A percentile compares a stretch with the other conserved stretches of the same genome.
These are phyloP conservation scores for Chymomyza procnemis DNA, from an alignment of 2,888 invertebrate genomes.

Conservation along the genomic window DNA sequence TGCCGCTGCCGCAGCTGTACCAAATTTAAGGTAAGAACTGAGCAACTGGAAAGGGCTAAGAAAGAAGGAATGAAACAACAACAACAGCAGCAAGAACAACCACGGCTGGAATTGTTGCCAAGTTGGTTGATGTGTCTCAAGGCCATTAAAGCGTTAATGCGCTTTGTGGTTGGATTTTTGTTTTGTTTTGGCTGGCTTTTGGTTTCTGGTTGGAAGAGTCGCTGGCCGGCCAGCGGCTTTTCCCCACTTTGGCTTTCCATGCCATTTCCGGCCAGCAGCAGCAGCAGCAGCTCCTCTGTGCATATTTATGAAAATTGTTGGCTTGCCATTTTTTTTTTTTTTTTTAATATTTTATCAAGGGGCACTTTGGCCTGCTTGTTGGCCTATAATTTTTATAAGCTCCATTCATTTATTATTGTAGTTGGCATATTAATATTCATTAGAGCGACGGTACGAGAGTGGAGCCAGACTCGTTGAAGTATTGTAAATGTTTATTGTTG, in stretches of 20 bases:
- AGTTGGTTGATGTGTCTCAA: constrained; percentile 37
- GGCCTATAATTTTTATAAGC: neutral
- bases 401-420: neutral
- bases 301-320: constrained; percentile 60
- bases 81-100: neutral
- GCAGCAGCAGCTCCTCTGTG: constrained; percentile 14
- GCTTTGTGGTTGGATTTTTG: constrained; percentile 50
- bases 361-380: neutral
- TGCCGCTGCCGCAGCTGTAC: constrained; percentile 76
- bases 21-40: constrained; percentile 77
- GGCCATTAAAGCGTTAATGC: constrained; percentile 66
- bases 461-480: neutral
- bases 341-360: constrained; percentile 7
- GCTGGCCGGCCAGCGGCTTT: neutral
- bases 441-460: neutral
- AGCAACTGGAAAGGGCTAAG: too few species aligned
- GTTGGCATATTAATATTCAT: constrained; percentile 32
- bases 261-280: neutral
- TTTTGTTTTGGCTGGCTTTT: neutral
- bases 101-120: constrained; percentile 9
- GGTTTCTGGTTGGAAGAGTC: too few species aligned
- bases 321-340: constrained; percentile 24
- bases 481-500: constrained; percentile 40
- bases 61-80: constrained; percentile 10
- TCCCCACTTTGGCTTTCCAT: neutral